Evolutionary conservation across 2,113 vertebrate genomes (phyloP).

Genomic region (Oryzias melastigma): DNA sequence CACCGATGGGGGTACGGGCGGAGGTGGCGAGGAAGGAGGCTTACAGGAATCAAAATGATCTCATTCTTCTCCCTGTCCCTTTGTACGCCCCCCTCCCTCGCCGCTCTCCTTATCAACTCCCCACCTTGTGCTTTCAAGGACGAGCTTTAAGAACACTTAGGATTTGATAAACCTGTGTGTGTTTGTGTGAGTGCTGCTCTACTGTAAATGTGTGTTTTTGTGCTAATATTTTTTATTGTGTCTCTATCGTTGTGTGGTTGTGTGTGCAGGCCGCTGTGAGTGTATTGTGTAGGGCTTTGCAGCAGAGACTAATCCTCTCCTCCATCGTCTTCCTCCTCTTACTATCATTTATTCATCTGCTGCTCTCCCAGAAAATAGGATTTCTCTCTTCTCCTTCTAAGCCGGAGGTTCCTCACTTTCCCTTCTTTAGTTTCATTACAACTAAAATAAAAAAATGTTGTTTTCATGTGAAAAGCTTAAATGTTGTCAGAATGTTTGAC

Average conservation of each 20-base stretch:
- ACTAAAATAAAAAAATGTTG: background rate
- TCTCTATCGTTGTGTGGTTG: slow-evolving; percentile 13
- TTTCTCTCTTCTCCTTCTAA: background rate
- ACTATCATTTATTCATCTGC: slow-evolving; percentile 54
- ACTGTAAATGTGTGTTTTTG: slow-evolving; percentile 9
- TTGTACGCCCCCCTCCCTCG: slow-evolving; percentile 26
- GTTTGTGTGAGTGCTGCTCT: slow-evolving; percentile 15
- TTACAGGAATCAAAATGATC: slow-evolving; percentile 68
- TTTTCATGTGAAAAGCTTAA: no score
- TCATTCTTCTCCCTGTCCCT: slow-evolving; percentile 42
- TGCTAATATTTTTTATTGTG: slow-evolving; percentile 15
- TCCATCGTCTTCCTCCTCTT: slow-evolving; percentile 50
- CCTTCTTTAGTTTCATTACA: background rate
- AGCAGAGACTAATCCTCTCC: slow-evolving; percentile 64
- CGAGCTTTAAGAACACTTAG: slow-evolving; percentile 60
- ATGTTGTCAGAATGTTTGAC: no score
- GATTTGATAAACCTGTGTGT: slow-evolving; percentile 34
- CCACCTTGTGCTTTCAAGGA: slow-evolving; percentile 72
- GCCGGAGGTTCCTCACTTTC: background rate
- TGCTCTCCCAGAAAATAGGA: slow-evolving; percentile 11
- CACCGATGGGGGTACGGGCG: slow-evolving; percentile 27
- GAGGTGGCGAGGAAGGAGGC: slow-evolving; percentile 46
- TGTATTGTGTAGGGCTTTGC: slow-evolving; percentile 42
- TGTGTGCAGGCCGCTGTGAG: slow-evolving; percentile 16
- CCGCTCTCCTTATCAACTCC: slow-evolving; percentile 57